A percentile compares a stretch with the other conserved stretches of the same genome.
phyloP scores from a whole-genome alignment of 2,888 invertebrate genomes.

The Nemotelus pantherinus region DNA sequence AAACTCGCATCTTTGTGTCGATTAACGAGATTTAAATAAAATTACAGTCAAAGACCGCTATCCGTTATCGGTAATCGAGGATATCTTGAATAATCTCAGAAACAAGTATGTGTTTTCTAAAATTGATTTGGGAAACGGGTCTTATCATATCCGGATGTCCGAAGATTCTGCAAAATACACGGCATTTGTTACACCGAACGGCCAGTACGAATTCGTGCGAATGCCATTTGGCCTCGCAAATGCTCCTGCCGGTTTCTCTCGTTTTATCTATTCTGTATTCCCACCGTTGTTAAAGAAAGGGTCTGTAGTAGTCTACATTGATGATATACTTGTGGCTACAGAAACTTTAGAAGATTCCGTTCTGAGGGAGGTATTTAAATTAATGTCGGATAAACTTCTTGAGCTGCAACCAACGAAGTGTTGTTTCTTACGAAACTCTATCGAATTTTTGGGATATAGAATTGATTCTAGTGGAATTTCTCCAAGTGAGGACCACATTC shows the following conservation, averaged over 20 bases:
- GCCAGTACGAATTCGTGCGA: constrained; percentile 48
- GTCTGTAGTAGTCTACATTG: constrained; percentile 51
- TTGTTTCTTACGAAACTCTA: no score
- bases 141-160: constrained; percentile 46
- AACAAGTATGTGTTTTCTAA: constrained; percentile 49
- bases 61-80: not conserved
- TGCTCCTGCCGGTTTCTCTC: constrained; percentile 51
- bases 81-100: constrained; percentile 32
- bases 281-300: constrained; percentile 41
- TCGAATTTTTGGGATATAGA: no score
- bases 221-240: constrained; percentile 51
- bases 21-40: constrained; percentile 42
- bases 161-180: constrained; percentile 50
- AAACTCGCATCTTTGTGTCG: constrained; percentile 20
- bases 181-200: constrained; percentile 50
- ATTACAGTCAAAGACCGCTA: constrained; percentile 29
- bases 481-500: no score
- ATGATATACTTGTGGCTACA: constrained; percentile 52
- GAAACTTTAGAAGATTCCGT: constrained; percentile 48
- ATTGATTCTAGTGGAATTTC: no score
- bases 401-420: constrained; percentile 43
- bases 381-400: constrained; percentile 45
- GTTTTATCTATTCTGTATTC: constrained; percentile 50
- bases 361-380: constrained; percentile 46
- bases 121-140: constrained; percentile 50